Base-by-base conservation (phyloP, 2,113 vertebrate genomes). In the Forbesichthys papilliferus region DNA sequence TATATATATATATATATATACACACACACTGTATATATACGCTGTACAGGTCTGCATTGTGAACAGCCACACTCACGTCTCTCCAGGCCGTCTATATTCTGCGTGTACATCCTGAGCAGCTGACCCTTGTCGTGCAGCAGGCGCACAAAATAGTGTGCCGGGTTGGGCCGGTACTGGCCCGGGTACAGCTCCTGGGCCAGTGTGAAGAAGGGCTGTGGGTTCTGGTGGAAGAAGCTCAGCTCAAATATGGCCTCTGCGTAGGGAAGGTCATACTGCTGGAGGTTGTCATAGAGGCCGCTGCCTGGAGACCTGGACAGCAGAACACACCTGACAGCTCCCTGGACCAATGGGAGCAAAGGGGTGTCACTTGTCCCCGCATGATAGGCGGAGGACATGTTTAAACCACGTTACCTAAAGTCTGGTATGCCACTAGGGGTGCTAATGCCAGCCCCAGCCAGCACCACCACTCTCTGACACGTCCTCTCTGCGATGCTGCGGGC, bases 201-300 rank as follows among this genome's bases (percentile, higher is more conserved):
- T 0, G 90, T 74, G 62, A 96, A 96, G 80, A 99, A 98, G 13
- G 97, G 96, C 20, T 89, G 89, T 0, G 97, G 97, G 79, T 98
- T 95, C 11, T 77, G 77, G 0, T 91, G 94, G 86, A 98, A 99
- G 56, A 94, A 99, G 3, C n/a, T 46, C 1, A 98, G 92, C 61
- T 98, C 95, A 11, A 99, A 99, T 79, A 99, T 95, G 79, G 96
- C 97, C 84, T 98, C 96, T 0, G 97, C 95, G n/a, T 98, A 98
- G 0, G 97, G 96, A 57, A 99, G 88, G 75, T 95, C 0, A 0
- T 96, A 96, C 85, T 93, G 93, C 87, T 94, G 91, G 12, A 99
- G 93, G 83, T 93, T 96, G 82, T 92, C 95, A 69, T 98, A 99
- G 36, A 97, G 90, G 9, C 97, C 97, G 0, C 93, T 96, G 60